Evolutionary conservation across 1,140 invertebrate genomes (phyloP).

Genomic region (Rhynchophorus ferrugineus): DNA sequence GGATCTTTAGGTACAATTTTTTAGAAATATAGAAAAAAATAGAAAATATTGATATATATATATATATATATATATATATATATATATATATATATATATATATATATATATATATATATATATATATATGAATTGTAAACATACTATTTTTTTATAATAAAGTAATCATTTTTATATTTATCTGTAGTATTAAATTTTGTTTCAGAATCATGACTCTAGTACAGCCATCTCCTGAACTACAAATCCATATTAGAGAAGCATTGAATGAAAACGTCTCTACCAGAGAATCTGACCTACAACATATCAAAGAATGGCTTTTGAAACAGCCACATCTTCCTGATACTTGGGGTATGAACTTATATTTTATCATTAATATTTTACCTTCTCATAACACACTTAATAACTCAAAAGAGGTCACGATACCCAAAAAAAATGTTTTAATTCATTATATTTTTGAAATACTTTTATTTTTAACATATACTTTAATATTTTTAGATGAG

Average conservation of each 20-base stretch:
- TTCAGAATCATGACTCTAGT: constrained; percentile 56
- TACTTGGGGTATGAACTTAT: constrained; percentile 53
- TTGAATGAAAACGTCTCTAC: constrained; percentile 65
- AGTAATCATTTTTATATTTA: no score
- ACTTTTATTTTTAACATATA: no score
- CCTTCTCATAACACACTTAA: no score
- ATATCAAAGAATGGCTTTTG: constrained; percentile 66
- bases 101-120: constrained; percentile 7
- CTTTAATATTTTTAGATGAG: constrained; percentile 50
- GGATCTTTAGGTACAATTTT: constrained; percentile 2
- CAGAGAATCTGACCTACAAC: constrained; percentile 54
- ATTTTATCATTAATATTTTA: background rate
- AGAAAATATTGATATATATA: constrained; percentile 5
- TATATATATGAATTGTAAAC: constrained; percentile 3
- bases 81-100: constrained; percentile 9
- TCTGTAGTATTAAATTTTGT: no score
- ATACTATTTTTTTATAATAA: no score
- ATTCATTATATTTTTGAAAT: no score
- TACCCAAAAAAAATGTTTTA: no score
- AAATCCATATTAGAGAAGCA: constrained; percentile 63
- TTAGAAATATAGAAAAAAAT: constrained; percentile 4
- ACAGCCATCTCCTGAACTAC: constrained; percentile 66
- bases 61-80: constrained; percentile 8
- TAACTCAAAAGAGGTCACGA: no score
- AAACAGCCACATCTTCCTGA: constrained; percentile 69